Percentiles rank a stretch among this genome's conserved stretches.
Evolutionary conservation across 1,140 invertebrate species (phyloP).

Genomic region (Achroia grisella): DNA sequence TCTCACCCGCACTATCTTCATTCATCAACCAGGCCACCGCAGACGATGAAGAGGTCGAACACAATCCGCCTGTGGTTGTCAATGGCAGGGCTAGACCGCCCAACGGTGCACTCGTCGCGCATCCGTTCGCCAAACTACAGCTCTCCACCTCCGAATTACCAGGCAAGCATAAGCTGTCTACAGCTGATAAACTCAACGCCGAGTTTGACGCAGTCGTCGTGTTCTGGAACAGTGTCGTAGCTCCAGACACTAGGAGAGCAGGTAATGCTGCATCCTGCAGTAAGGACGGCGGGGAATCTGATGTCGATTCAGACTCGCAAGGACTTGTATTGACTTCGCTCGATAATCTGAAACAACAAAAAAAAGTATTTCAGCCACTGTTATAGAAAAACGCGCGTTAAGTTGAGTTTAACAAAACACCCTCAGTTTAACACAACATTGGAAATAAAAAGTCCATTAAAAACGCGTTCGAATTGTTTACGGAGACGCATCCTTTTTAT

Average conservation of each 20-base stretch:
- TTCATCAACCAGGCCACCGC: conserved; percentile 70
- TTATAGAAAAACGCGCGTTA: conserved; percentile 4
- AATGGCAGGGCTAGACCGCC: conserved; percentile 49
- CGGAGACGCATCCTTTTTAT: conserved; percentile 30
- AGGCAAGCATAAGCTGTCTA: conserved; percentile 50
- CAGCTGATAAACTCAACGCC: conserved; percentile 35
- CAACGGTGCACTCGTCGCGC: conserved; percentile 35
- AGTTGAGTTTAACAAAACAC: conserved; percentile 25
- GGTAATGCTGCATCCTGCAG: conserved; percentile 62
- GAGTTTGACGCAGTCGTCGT: conserved; percentile 38
- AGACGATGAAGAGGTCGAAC: conserved; percentile 58
- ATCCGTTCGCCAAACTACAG: conserved; percentile 56
- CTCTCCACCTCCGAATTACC: conserved; percentile 45
- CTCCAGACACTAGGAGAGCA: conserved; percentile 59
- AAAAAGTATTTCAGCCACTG: conserved; percentile 3
- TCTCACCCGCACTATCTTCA: conserved; percentile 63
- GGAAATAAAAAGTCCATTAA: conserved; percentile 47
- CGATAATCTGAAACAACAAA: conserved; percentile 43
- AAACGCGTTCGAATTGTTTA: conserved; percentile 31
- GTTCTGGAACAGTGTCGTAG: conserved; percentile 56
- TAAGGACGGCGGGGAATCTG: conserved; percentile 56
- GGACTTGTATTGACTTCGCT: conserved; percentile 58
- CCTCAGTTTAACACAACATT: conserved; percentile 31
- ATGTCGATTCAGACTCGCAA: conserved; percentile 62
- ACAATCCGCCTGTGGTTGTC: conserved; percentile 48